Percentiles rank a stretch among this genome's conserved stretches.
These are phyloP conservation scores for Lissocephala sabroskyi DNA, from an alignment of 2,888 invertebrate genomes.

Conservation along the genomic window DNA sequence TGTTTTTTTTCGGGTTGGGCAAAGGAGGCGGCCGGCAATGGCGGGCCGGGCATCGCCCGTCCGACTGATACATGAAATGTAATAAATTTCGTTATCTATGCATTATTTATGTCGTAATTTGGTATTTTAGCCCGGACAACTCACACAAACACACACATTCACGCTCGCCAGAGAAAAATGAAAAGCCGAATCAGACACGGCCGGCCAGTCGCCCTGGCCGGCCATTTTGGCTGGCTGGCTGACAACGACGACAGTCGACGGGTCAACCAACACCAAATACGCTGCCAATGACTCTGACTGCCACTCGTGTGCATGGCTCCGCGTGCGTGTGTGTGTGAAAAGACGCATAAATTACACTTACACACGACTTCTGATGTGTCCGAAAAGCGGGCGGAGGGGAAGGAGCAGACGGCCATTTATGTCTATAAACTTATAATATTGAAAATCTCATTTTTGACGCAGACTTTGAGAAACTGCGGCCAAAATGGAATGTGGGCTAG, in stretches of 20 bases:
- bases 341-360: conserved; percentile 59
- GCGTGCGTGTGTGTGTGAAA: conserved; percentile 19
- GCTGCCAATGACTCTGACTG: not conserved
- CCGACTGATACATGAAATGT: conserved; percentile 58
- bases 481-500: too few relatives aligned
- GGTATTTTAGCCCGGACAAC: conserved; percentile 62
- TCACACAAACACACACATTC: too few relatives aligned
- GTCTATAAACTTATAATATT: too few relatives aligned
- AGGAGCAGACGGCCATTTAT: too few relatives aligned
- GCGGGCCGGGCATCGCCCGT: conserved; percentile 9
- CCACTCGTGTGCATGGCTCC: too few relatives aligned
- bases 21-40: not conserved
- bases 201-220: not conserved
- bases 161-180: conserved; percentile 62
- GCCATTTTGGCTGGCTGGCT: too few relatives aligned
- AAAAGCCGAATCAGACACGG: too few relatives aligned
- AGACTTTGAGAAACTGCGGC: too few relatives aligned
- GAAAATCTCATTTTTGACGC: too few relatives aligned
- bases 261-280: conserved; percentile 24
- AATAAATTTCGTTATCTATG: conserved; percentile 64
- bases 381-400: too few relatives aligned
- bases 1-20: conserved; percentile 32
- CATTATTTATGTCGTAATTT: conserved; percentile 65
- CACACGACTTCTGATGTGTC: conserved; percentile 30
- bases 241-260: conserved; percentile 1